Conservation (phyloP, 2,888 invertebrate species). For the Cephus pygmeus region DNA sequence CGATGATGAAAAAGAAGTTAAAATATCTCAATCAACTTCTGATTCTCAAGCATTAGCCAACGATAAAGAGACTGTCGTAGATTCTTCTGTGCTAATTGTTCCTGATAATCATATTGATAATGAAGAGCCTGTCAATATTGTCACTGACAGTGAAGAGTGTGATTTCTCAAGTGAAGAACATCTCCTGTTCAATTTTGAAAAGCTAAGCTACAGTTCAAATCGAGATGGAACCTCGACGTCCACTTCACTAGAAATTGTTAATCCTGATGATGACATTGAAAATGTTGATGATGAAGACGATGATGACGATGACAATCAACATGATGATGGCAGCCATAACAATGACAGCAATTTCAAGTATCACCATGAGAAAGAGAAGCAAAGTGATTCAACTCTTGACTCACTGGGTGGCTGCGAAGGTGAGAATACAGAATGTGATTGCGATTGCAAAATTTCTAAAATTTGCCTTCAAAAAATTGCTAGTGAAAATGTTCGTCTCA, state of each 20-base stretch:
- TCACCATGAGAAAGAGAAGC: neutral
- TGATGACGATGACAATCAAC: constrained; percentile 7
- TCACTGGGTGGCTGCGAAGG: neutral
- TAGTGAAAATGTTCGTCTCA: constrained; percentile 42
- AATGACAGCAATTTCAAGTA: neutral
- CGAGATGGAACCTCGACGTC: neutral
- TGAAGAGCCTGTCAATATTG: neutral
- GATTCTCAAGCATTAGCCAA: neutral
- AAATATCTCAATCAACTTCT: neutral
- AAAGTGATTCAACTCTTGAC: neutral
- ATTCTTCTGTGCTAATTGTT: neutral
- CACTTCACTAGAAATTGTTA: constrained; percentile 1
- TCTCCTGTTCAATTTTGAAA: neutral
- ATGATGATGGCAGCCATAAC: constrained; percentile 7
- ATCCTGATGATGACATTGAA: constrained; percentile 11
- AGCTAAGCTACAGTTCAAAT: neutral
- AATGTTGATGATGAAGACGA: constrained; percentile 9
- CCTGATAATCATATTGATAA: neutral
- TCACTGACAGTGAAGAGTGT: neutral
- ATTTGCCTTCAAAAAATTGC: constrained; percentile 12
- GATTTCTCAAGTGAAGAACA: neutral
- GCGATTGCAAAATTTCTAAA: constrained; percentile 29
- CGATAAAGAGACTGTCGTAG: neutral
- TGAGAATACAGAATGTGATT: constrained; percentile 47
- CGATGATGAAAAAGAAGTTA: neutral